Base-by-base conservation (phyloP, 2,797 vertebrate genomes). In the Cyprinodon diabolis region DNA sequence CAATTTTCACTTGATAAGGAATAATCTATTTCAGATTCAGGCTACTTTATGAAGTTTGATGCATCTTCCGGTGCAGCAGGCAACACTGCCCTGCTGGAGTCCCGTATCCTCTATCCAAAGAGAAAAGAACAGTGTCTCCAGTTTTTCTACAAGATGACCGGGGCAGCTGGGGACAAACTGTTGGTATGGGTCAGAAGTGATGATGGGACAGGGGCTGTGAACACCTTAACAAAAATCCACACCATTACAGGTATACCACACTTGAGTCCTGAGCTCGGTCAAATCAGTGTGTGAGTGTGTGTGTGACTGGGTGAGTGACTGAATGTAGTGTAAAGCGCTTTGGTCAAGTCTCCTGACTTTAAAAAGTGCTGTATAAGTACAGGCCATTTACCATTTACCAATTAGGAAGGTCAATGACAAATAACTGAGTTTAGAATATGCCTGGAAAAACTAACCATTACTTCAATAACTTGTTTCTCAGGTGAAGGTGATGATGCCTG, bases 81-180 rank as follows among this genome's bases (percentile, higher is more conserved):
- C 30, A 91, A 84, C 68, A 94, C 90, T 3, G 96, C 96, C 23
- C 1, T 96, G 73, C 87, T 98, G 54, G 96, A 98, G 88, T 97
- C 97, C 4, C 93, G 96, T 15, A 96, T 98, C 79, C 95, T 98
- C 30, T 97, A 96, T 63, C 97, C 97, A 1, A 95, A 93, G 79
- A 95, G 95, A 84, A 92, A 82, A 6, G 86, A 95, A 51, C 97
- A 97, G 85, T 98, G 97, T 63, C 94, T 98, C 68, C 95, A 97
- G 84, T 97, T 98, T 86, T 98, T 97, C 91, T 98, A 97, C 21
- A 96, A 87, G 89, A 96, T 95, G 90, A 94, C 90, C 0, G 96
- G 97, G 81, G 89, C 84, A 7, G 66, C 78, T 12, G 90, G 82
- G 13, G 96, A 98, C 83, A 93, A 90, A 55, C 92, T 98, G 19